These are phyloP conservation scores for Tortricodes alternella DNA, from an alignment of 2,888 invertebrate species.

Conservation along the genomic window DNA sequence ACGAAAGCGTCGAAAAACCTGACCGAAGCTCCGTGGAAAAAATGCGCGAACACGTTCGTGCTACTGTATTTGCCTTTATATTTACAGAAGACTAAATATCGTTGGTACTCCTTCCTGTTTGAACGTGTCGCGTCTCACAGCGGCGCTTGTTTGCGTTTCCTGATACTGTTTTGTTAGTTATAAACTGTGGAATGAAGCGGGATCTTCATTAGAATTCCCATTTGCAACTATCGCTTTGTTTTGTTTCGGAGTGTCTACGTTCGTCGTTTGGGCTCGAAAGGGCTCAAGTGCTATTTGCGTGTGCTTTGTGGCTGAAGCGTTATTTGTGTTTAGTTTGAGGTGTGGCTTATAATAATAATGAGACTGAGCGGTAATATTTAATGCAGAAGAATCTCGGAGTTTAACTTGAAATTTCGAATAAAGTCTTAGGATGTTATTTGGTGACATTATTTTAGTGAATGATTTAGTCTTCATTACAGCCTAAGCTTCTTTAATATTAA, in stretches of 20 bases:
- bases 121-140: conserved; percentile 37
- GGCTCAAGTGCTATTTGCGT: conserved; percentile 28
- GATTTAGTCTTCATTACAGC: neutral
- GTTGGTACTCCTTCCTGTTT: conserved; percentile 55
- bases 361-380: conserved; percentile 14
- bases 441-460: neutral
- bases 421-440: neutral
- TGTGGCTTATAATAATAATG: conserved; percentile 26
- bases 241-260: conserved; percentile 19
- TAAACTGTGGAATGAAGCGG: conserved; percentile 39
- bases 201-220: conserved; percentile 40
- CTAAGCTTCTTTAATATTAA: too few species aligned
- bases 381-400: conserved; percentile 7
- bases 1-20: conserved; percentile 61
- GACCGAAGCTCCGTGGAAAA: conserved; percentile 34
- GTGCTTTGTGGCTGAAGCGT: conserved; percentile 31
- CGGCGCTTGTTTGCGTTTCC: conserved; percentile 35
- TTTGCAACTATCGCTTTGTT: conserved; percentile 32
- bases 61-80: conserved; percentile 57
- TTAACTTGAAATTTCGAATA: conserved; percentile 3
- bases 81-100: conserved; percentile 42
- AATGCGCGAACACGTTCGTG: conserved; percentile 62
- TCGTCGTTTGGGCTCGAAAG: conserved; percentile 28
- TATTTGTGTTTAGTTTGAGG: conserved; percentile 27
- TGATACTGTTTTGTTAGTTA: conserved; percentile 48